Conservation (phyloP, 2,888 invertebrate species). For the Drosophila algonquin region DNA sequence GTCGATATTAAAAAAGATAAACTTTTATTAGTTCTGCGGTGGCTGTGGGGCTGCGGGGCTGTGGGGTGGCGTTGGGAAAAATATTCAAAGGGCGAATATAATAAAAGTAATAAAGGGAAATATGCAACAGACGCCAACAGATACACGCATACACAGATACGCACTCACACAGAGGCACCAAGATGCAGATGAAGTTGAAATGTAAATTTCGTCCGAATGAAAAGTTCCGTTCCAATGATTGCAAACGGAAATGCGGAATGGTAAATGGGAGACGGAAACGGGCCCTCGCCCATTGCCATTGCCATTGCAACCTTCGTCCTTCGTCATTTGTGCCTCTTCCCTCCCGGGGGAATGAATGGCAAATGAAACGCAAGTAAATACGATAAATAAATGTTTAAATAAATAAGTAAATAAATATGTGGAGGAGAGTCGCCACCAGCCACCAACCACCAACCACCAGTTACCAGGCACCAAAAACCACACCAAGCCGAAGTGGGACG, state of each 20-base stretch:
- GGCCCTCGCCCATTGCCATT: no score
- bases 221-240: slow-evolving; percentile 41
- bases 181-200: slow-evolving; percentile 52
- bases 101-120: slow-evolving; percentile 54
- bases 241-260: slow-evolving; percentile 25
- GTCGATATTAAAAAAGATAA: slow-evolving; percentile 67
- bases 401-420: slow-evolving; percentile 75
- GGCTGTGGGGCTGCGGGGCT: not conserved
- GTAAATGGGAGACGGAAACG: slow-evolving; percentile 2
- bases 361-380: slow-evolving; percentile 45
- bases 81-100: slow-evolving; percentile 37
- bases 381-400: slow-evolving; percentile 63
- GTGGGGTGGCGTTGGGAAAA: not conserved
- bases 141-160: not conserved
- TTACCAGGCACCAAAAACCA: not conserved
- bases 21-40: slow-evolving; percentile 66
- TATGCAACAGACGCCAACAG: slow-evolving; percentile 24
- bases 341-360: slow-evolving; percentile 7
- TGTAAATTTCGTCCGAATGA: slow-evolving; percentile 43
- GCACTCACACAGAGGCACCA: slow-evolving; percentile 15
- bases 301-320: not conserved
- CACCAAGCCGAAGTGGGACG: not conserved
- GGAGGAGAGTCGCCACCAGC: slow-evolving; percentile 5
- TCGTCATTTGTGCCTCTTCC: not conserved
- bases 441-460: slow-evolving; percentile 6